These are phyloP conservation scores for Lasaia peninsularis DNA, from an alignment of 1,140 invertebrate genomes.

Conservation along the genomic window DNA sequence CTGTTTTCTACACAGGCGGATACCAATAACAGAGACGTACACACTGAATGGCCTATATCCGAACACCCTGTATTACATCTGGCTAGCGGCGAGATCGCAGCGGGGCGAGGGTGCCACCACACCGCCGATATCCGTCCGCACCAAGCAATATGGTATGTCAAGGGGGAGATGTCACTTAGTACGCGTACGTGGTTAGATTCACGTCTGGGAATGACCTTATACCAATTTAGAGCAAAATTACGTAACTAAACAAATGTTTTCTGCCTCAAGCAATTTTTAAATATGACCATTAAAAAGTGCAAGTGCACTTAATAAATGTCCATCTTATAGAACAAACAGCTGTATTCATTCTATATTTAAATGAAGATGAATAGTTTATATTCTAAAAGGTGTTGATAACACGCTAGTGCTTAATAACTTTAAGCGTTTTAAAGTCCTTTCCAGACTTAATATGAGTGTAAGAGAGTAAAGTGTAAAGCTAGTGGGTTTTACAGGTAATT, in stretches of 20 bases:
- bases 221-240: background rate
- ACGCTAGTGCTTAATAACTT: background rate
- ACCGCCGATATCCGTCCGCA: conserved; percentile 94
- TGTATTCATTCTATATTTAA: background rate
- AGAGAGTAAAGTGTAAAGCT: conserved; percentile 42
- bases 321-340: no score
- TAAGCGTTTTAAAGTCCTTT: conserved; percentile 16
- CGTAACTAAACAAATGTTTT: no score
- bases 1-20: conserved; percentile 74
- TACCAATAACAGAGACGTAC: conserved; percentile 90
- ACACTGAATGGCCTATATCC: conserved; percentile 93
- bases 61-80: conserved; percentile 97
- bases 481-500: conserved; percentile 67
- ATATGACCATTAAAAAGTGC: no score
- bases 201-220: conserved; percentile 8
- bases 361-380: background rate
- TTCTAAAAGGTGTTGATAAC: background rate
- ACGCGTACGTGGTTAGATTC: conserved; percentile 12
- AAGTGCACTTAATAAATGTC: no score
- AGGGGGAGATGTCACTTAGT: background rate
- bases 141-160: conserved; percentile 97
- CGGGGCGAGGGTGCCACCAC: conserved; percentile 96
- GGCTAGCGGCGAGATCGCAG: conserved; percentile 94
- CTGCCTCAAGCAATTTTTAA: no score
- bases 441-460: conserved; percentile 40